phyloP scores from a whole-genome alignment of 2,888 invertebrate species.

The Flexamia atlantica region DNA sequence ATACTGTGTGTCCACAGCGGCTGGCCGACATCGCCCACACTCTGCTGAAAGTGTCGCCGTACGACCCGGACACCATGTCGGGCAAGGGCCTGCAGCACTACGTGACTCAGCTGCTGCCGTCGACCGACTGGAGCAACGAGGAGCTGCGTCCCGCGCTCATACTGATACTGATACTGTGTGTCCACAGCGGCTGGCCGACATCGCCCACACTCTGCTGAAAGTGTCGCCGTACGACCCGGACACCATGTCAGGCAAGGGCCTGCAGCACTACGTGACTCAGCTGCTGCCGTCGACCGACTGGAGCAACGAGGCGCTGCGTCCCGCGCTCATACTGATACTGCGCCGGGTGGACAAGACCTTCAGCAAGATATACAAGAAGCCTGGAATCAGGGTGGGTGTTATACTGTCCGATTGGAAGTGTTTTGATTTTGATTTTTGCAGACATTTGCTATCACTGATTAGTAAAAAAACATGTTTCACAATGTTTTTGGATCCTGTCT shows the following conservation, averaged over 20 bases:
- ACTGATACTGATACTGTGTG: constrained; percentile 92
- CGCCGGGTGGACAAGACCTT: constrained; percentile 97
- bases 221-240: constrained; percentile 98
- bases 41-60: constrained; percentile 97
- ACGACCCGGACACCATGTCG: constrained; percentile 98
- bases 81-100: constrained; percentile 95
- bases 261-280: constrained; percentile 95
- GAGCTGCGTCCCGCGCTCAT: constrained; percentile 94
- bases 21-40: constrained; percentile 98
- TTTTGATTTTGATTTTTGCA: too few species aligned
- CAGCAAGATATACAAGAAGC: constrained; percentile 97
- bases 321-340: constrained; percentile 94
- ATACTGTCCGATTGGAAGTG: too few species aligned
- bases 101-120: constrained; percentile 94
- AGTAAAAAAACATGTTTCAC: too few species aligned
- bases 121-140: too few species aligned
- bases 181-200: constrained; percentile 93
- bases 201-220: constrained; percentile 97
- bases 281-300: constrained; percentile 97
- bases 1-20: constrained; percentile 88
- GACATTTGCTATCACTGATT: too few species aligned
- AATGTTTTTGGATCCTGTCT: too few species aligned
- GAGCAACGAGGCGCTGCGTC: constrained; percentile 94
- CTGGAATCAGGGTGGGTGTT: constrained; percentile 86
- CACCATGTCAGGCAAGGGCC: constrained; percentile 96